Evolutionary conservation across 2,113 vertebrate genomes (phyloP).

Genomic region (Pseudorasbora parva): DNA sequence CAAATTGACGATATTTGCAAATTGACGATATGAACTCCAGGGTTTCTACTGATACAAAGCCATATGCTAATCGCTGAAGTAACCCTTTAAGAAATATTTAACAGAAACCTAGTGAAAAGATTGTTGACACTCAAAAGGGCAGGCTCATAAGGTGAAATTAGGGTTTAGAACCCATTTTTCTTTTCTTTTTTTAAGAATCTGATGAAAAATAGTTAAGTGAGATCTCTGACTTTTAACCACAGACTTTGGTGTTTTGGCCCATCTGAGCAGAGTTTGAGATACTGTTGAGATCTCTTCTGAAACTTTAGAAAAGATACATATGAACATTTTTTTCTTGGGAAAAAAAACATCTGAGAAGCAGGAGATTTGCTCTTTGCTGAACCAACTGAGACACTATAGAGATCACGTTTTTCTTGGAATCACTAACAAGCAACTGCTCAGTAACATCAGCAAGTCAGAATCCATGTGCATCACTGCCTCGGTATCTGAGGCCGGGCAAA

Average conservation of each 20-base stretch:
- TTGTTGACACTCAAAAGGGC: neutral
- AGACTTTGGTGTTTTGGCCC: neutral
- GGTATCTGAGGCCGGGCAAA: conserved; percentile 14
- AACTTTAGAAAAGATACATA: neutral
- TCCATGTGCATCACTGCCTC: conserved; percentile 31
- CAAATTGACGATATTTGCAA: too few relatives aligned
- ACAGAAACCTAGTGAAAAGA: too few relatives aligned
- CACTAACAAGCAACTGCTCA: conserved; percentile 3
- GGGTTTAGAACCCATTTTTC: neutral
- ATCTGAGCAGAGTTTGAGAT: neutral
- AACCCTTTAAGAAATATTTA: neutral
- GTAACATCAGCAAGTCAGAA: neutral
- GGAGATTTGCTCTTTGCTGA: neutral
- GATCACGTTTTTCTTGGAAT: neutral
- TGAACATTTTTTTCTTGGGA: neutral
- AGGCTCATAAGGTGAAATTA: neutral
- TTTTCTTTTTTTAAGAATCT: neutral
- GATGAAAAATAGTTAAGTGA: neutral
- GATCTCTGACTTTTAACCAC: neutral
- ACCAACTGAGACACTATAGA: neutral
- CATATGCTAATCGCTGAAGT: too few relatives aligned
- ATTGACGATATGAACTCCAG: too few relatives aligned
- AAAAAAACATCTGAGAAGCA: neutral
- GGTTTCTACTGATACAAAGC: too few relatives aligned
- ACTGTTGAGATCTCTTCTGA: neutral